Evolutionary conservation across 2,888 invertebrate genomes (phyloP), one percentile per base, ranked within the genome.

Genomic region (Pandemis heparana): DNA sequence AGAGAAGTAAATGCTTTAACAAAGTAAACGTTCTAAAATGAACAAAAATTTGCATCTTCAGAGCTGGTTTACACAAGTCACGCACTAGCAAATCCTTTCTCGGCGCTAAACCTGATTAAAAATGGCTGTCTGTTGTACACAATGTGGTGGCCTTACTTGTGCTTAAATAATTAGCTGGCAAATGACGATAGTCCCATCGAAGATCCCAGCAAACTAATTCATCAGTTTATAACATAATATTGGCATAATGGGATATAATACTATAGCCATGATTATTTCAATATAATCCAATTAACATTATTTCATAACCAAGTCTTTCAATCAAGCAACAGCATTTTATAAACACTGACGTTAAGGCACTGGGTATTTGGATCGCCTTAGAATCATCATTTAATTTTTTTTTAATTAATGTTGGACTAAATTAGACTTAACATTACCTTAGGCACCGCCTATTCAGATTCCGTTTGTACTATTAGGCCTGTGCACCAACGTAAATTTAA

Each of bases 271-370:
- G 63, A 74, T 70, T 18, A 38, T 60, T 62, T 39, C 18, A 71
- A 56, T 48, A 71, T 59, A 39, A 46, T 56, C 51, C 51, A 73
- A 56, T 39, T 23, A 64, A 61, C 38, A 73, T 16, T 16, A 39
- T 75, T 78, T 76, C 72, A 48, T 60, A 75, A 75, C 75, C 76
- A 76, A 76, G 62, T 76, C 75, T 63, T 72, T 77, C 41, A 61
- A 67, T 71, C 70, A 43, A 76, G 75, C 76, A 75, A 76, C 68
- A 48, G 77, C 71, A 77, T 71, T 71, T 48, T 78, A 75, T 81
- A 78, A 77, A 80, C 79, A 82, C 79, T 77, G 77, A 80, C 80
- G 75, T 77, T 88, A 89, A 89, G 89, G 89, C 89, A 89, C 89
- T 89, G 83, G 83, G 79, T 79, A 78, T 80, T 79, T 82, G 61